phyloP scores from a whole-genome alignment of 2,888 invertebrate genomes.

The Plemyria rubiginata region DNA sequence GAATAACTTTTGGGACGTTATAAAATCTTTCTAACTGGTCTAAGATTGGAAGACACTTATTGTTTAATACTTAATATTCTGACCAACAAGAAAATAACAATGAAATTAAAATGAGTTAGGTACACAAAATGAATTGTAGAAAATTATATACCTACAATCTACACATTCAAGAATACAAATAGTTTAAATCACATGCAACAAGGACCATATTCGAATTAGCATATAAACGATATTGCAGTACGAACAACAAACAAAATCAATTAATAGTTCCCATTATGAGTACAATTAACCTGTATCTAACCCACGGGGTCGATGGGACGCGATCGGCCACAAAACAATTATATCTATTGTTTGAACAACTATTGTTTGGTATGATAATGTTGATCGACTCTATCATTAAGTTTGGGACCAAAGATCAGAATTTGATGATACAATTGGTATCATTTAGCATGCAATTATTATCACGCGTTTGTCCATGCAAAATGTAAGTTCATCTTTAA shows the following conservation, averaged over 20 bases:
- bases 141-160: background rate
- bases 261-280: constrained; percentile 68
- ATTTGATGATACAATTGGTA: constrained; percentile 37
- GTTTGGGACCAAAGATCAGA: constrained; percentile 35
- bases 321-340: constrained; percentile 50
- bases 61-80: too few relatives aligned
- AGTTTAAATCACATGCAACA: constrained; percentile 30
- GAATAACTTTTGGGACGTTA: too few relatives aligned
- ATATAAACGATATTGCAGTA: constrained; percentile 36
- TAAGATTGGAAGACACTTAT: too few relatives aligned
- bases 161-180: constrained; percentile 8
- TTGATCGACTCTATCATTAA: constrained; percentile 50
- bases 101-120: background rate
- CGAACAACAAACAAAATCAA: constrained; percentile 66
- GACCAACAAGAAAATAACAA: background rate
- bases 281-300: constrained; percentile 45
- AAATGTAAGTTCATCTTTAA: background rate
- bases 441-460: constrained; percentile 26
- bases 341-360: constrained; percentile 61
- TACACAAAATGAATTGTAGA: background rate
- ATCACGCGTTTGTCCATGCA: background rate
- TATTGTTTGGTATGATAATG: constrained; percentile 54
- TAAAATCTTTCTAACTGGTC: too few relatives aligned
- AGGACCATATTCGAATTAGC: constrained; percentile 35
- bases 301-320: constrained; percentile 39